These are phyloP conservation scores for Caenorhabditis remanei DNA, from an alignment of 1,140 invertebrate species.

Conservation along the genomic window DNA sequence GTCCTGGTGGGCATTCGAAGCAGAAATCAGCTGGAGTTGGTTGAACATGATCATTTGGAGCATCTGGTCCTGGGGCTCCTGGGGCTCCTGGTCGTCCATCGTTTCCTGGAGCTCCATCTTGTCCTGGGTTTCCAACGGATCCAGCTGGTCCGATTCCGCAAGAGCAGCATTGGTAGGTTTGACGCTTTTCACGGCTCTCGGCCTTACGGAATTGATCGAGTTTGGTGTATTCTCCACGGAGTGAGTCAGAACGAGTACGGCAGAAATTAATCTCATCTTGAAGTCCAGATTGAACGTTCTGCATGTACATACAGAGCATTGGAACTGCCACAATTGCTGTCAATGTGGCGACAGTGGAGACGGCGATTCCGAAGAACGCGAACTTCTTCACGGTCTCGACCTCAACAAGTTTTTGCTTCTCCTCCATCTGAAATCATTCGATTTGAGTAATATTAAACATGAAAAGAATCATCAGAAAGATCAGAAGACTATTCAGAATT, in stretches of 20 bases:
- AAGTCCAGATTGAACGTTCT: constrained; percentile 64
- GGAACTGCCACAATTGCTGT: constrained; percentile 73
- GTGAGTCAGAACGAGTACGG: constrained; percentile 61
- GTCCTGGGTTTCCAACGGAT: constrained; percentile 62
- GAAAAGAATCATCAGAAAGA: background rate
- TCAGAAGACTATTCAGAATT: background rate
- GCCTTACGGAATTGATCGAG: constrained; percentile 62
- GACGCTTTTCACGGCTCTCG: constrained; percentile 61
- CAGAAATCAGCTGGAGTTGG: constrained; percentile 67
- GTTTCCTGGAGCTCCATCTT: constrained; percentile 64
- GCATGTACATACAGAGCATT: constrained; percentile 72
- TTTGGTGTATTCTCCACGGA: constrained; percentile 62
- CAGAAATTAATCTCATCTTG: constrained; percentile 67
- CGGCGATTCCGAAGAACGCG: constrained; percentile 69
- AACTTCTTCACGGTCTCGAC: constrained; percentile 65
- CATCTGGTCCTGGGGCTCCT: constrained; percentile 63
- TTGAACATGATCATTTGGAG: constrained; percentile 61
- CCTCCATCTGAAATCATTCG: constrained; percentile 29
- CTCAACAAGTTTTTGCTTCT: constrained; percentile 61
- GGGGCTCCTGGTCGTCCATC: constrained; percentile 64
- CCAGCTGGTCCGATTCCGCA: constrained; percentile 65
- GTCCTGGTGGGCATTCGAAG: constrained; percentile 65
- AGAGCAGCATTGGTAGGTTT: constrained; percentile 62
- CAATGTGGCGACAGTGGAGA: constrained; percentile 71
- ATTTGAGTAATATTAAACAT: background rate